Conservation (phyloP, 1,140 invertebrate species). For the Diprion similis region DNA sequence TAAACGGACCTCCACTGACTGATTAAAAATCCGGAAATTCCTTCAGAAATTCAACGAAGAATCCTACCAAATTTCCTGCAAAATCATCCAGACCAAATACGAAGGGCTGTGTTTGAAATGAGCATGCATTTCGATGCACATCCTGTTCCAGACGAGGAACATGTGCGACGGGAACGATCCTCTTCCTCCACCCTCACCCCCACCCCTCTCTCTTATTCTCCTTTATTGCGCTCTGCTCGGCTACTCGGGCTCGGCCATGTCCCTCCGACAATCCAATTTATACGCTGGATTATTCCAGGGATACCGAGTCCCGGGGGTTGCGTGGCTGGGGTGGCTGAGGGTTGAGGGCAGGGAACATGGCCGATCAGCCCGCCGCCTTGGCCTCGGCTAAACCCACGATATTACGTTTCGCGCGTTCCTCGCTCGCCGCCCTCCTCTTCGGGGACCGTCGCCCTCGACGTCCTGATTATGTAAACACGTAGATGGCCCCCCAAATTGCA, state of each 20-base stretch:
- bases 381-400: conserved; percentile 21
- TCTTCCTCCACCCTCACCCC: not conserved
- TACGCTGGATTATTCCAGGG: conserved; percentile 55
- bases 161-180: not conserved
- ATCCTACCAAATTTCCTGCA: too few relatives aligned
- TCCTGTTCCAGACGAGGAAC: not conserved
- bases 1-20: too few relatives aligned
- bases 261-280: conserved; percentile 55
- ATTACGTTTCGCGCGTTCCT: conserved; percentile 19
- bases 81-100: too few relatives aligned
- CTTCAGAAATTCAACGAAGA: too few relatives aligned
- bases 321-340: conserved; percentile 17
- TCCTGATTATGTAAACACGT: conserved; percentile 14
- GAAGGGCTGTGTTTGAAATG: not conserved
- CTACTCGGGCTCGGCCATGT: conserved; percentile 25
- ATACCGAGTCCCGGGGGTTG: conserved; percentile 23
- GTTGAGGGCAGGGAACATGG: conserved; percentile 31
- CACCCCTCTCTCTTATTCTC: not conserved
- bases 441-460: conserved; percentile 11
- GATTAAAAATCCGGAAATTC: too few relatives aligned
- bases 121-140: not conserved
- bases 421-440: too few relatives aligned
- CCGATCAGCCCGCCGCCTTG: conserved; percentile 28
- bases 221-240: conserved; percentile 24
- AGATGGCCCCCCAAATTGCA: not conserved